Conservation (phyloP, 2,113 vertebrate genomes). For the Apaloderma vittatum region DNA sequence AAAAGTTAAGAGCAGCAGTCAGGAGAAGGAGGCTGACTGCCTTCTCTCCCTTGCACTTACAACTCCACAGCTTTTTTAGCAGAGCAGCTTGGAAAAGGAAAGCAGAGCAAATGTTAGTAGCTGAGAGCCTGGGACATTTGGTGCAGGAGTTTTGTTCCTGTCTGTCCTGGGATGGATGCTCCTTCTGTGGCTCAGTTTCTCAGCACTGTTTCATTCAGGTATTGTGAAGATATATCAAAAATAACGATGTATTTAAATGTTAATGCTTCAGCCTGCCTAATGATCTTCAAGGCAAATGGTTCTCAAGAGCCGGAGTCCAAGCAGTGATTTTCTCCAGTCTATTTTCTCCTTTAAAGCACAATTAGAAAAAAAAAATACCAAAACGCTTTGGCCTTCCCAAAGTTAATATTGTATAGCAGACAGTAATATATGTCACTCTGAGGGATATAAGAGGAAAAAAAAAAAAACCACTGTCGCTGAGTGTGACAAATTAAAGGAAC, state of each 20-base stretch:
- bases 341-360: neutral
- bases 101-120: neutral
- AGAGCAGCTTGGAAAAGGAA: fast-evolving
- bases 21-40: neutral
- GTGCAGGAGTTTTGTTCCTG: neutral
- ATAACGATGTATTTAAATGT: neutral
- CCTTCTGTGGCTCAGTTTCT: neutral
- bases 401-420: neutral
- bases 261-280: neutral
- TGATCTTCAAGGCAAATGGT: neutral
- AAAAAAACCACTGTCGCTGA: neutral
- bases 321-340: neutral
- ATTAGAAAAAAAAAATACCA: neutral
- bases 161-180: neutral
- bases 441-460: neutral
- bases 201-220: neutral
- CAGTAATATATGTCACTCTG: neutral
- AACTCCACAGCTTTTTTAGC: neutral
- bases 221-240: neutral
- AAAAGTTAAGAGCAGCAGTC: neutral
- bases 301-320: neutral
- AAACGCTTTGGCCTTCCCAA: neutral
- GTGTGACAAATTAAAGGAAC: neutral
- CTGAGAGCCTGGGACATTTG: neutral
- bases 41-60: neutral